Percentiles rank a stretch among this genome's conserved stretches.
Conservation (phyloP, 2,888 invertebrate species). For the Leptarthrus brevirostris region DNA sequence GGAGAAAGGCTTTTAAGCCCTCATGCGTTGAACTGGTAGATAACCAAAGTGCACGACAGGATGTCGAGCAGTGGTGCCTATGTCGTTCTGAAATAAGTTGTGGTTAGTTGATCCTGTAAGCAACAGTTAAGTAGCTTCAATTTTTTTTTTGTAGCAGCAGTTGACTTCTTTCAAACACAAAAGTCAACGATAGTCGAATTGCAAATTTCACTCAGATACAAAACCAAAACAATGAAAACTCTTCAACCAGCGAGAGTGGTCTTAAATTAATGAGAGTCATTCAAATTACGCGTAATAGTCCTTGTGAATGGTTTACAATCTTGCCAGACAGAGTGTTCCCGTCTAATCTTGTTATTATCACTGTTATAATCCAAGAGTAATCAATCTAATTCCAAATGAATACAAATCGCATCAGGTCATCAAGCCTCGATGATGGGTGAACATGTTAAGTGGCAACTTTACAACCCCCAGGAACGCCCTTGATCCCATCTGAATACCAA, state of each 20-base stretch:
- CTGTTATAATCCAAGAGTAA: constrained; percentile 48
- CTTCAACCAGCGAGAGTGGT: not conserved
- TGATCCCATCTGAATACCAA: not conserved
- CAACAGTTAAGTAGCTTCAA: constrained; percentile 25
- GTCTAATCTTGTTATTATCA: not conserved
- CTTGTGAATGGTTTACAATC: too few relatives aligned
- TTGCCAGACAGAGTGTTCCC: not conserved
- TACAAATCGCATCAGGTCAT: constrained; percentile 52
- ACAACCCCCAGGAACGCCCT: constrained; percentile 51
- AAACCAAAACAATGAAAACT: too few relatives aligned
- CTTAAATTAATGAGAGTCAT: not conserved
- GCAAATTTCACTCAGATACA: too few relatives aligned
- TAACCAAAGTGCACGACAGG: constrained; percentile 15
- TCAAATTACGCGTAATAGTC: constrained; percentile 8
- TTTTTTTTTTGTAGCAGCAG: not conserved
- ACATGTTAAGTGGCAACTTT: constrained; percentile 52
- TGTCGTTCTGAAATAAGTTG: not conserved
- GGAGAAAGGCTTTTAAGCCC: constrained; percentile 29
- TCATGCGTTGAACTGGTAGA: constrained; percentile 16
- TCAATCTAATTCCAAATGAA: constrained; percentile 53
- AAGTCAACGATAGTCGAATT: too few relatives aligned
- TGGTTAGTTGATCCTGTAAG: constrained; percentile 25
- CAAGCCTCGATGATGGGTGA: constrained; percentile 50
- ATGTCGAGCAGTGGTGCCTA: not conserved
- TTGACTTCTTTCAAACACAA: not conserved